Conservation (phyloP, 2,797 vertebrate genomes). For the Pseudomugil gertrudae region DNA sequence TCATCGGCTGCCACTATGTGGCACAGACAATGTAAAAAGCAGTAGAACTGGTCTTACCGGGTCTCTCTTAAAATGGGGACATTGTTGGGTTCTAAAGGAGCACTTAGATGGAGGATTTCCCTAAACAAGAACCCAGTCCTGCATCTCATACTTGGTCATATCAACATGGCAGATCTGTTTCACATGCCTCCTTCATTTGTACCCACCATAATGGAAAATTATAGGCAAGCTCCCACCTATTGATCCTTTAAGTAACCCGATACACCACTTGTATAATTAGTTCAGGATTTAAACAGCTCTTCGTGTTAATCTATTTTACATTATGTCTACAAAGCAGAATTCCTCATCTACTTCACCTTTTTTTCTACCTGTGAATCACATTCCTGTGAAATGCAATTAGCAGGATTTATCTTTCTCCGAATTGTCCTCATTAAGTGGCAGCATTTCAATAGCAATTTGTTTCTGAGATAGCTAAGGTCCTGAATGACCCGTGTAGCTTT, state of each 20-base stretch:
- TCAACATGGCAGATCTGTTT: conserved; percentile 24
- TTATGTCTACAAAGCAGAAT: conserved; percentile 1
- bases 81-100: conserved; percentile 73
- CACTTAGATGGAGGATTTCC: conserved; percentile 51
- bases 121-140: conserved; percentile 51
- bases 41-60: conserved; percentile 79
- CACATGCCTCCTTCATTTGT: conserved; percentile 18
- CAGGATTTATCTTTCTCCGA: conserved; percentile 20
- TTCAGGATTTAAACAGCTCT: background rate
- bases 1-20: conserved; percentile 57
- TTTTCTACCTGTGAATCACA: conserved; percentile 25
- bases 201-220: conserved; percentile 11
- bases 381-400: conserved; percentile 5
- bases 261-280: background rate
- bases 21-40: conserved; percentile 70
- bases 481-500: conserved; percentile 40
- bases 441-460: conserved; percentile 23
- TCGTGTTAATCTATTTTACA: conserved; percentile 13
- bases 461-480: conserved; percentile 50
- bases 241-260: conserved; percentile 27
- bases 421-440: conserved; percentile 44
- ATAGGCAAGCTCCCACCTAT: background rate
- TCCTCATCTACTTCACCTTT: conserved; percentile 3
- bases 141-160: conserved; percentile 38
- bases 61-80: conserved; percentile 56